Conservation (phyloP, 2,797 vertebrate genomes). For the Pitangus sulphuratus region DNA sequence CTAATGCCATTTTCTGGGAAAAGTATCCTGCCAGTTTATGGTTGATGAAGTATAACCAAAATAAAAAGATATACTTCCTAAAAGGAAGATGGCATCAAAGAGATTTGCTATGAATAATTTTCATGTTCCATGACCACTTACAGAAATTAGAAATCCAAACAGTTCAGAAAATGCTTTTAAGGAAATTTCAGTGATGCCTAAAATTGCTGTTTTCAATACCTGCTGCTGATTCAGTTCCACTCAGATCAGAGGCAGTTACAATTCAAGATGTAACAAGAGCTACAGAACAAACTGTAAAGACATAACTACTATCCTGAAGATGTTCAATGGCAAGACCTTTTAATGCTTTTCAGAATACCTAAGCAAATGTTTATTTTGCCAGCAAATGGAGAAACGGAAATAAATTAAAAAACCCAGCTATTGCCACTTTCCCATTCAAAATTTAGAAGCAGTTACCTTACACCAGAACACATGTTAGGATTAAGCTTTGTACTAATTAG, state of each 20-base stretch:
- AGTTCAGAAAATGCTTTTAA: background rate
- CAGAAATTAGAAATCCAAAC: background rate
- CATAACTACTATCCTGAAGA: background rate
- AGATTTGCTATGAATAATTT: background rate
- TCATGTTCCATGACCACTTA: background rate
- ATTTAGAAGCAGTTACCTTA: background rate
- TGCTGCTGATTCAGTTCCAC: background rate
- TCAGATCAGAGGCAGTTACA: background rate
- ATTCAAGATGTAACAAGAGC: background rate
- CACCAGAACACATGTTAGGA: background rate
- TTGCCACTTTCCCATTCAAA: background rate
- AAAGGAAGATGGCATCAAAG: background rate
- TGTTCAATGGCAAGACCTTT: background rate
- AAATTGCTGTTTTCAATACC: background rate
- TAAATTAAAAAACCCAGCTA: background rate
- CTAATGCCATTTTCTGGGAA: background rate
- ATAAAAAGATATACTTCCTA: background rate
- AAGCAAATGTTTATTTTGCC: conserved; percentile 54
- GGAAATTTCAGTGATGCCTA: background rate
- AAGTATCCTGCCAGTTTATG: background rate
- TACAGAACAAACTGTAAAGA: background rate
- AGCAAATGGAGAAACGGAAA: conserved; percentile 7
- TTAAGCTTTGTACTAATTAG: background rate
- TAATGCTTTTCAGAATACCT: background rate
- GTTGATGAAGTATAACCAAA: background rate